Percentiles rank a stretch among this genome's conserved stretches.
Evolutionary conservation across 2,113 vertebrate species (phyloP).

Genomic region (Cyrtonyx montezumae): DNA sequence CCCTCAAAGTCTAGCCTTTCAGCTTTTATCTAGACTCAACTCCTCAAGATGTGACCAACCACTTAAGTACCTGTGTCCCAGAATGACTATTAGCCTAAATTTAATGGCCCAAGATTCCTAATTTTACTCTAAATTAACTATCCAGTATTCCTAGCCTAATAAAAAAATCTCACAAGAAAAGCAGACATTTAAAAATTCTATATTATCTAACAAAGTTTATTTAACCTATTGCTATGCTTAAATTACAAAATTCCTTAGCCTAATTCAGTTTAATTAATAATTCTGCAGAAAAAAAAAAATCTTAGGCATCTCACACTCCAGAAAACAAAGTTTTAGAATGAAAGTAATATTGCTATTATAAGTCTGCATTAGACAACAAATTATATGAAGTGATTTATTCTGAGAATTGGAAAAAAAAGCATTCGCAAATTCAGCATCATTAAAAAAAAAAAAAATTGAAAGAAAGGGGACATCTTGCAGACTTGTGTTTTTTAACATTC

Average conservation of each 20-base stretch:
- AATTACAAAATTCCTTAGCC: neutral
- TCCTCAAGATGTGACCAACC: neutral
- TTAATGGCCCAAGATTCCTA: neutral
- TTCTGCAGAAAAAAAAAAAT: neutral
- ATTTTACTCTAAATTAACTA: neutral
- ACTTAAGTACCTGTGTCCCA: neutral
- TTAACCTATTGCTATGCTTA: neutral
- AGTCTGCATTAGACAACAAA: neutral
- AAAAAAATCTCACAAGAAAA: neutral
- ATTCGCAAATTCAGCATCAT: neutral
- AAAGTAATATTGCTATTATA: neutral
- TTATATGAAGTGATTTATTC: neutral
- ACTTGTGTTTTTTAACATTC: neutral
- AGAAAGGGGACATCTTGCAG: neutral
- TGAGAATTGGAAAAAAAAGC: neutral
- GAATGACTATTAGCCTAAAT: neutral
- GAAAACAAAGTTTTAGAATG: neutral
- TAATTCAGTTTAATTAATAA: neutral
- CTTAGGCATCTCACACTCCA: neutral
- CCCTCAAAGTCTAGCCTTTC: accelerated
- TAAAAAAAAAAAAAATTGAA: neutral
- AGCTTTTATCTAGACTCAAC: neutral
- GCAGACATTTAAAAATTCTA: neutral
- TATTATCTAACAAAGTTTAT: neutral
- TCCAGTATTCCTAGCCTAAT: neutral